These are phyloP conservation scores for Dromaius novaehollandiae DNA, from an alignment of 2,113 vertebrate genomes.

Conservation along the genomic window DNA sequence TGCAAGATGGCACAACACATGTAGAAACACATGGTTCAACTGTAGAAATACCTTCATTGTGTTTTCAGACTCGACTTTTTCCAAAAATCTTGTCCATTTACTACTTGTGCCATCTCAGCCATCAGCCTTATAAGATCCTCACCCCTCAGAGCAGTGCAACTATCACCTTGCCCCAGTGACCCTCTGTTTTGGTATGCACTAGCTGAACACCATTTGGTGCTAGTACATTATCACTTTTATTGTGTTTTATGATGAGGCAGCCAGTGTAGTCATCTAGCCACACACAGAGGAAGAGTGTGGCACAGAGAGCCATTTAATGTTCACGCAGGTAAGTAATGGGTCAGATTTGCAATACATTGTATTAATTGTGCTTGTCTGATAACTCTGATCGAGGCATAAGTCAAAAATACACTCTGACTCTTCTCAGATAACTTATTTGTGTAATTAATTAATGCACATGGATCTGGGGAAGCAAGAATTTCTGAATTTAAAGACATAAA, in stretches of 20 bases:
- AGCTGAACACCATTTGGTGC: background rate
- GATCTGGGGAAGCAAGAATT: background rate
- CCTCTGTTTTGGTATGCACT: background rate
- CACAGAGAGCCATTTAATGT: background rate
- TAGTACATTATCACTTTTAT: background rate
- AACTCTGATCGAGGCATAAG: slow-evolving; percentile 15
- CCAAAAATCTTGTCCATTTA: background rate
- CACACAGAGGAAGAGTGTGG: background rate
- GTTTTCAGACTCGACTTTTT: background rate
- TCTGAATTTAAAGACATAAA: slow-evolving; percentile 38
- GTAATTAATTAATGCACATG: background rate
- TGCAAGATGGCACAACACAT: rapidly evolving
- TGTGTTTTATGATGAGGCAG: background rate
- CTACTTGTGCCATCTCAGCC: background rate
- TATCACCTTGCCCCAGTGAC: background rate
- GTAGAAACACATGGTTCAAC: background rate
- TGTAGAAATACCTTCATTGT: background rate
- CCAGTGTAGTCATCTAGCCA: background rate
- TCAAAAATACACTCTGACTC: slow-evolving; percentile 30
- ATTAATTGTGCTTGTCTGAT: slow-evolving; percentile 29
- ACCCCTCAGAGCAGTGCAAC: background rate
- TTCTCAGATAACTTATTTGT: slow-evolving; percentile 28
- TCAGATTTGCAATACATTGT: background rate
- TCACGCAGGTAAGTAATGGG: background rate
- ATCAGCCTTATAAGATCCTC: background rate